Conservation (phyloP, 1,140 invertebrate genomes). For the Cotesia glomerata region DNA sequence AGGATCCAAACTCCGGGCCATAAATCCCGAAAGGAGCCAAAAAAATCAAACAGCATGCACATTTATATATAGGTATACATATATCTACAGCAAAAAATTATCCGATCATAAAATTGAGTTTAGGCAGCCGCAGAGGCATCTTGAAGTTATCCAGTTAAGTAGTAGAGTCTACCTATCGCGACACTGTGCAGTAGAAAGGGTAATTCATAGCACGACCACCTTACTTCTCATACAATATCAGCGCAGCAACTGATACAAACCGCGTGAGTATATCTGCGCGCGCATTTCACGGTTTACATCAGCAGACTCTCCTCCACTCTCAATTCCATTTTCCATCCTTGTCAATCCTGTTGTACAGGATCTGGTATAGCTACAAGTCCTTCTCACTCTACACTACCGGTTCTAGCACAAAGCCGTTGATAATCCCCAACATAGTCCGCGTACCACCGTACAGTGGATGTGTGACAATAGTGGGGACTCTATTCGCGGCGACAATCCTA, state of each 20-base stretch:
- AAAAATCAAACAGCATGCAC: no score
- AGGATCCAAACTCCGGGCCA: no score
- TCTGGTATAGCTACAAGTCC: no score
- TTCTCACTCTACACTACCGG: no score
- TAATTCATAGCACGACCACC: slow-evolving; percentile 7
- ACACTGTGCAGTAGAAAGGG: background rate
- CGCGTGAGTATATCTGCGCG: slow-evolving; percentile 2
- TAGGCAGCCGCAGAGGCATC: background rate
- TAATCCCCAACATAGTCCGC: no score
- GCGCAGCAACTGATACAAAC: background rate
- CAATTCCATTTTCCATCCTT: no score
- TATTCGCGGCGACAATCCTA: no score
- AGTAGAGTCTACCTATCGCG: background rate
- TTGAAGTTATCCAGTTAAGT: slow-evolving; percentile 13
- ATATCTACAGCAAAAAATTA: no score
- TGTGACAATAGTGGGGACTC: no score
- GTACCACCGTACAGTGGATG: no score
- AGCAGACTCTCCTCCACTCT: background rate
- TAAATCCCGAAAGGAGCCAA: no score
- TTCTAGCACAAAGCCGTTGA: background rate
- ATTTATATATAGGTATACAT: no score
- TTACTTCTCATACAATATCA: background rate
- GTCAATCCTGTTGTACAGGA: background rate
- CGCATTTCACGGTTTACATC: slow-evolving; percentile 19
- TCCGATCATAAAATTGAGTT: background rate